phyloP scores from a whole-genome alignment of 2,888 invertebrate genomes.

The Cephonodes hylas region DNA sequence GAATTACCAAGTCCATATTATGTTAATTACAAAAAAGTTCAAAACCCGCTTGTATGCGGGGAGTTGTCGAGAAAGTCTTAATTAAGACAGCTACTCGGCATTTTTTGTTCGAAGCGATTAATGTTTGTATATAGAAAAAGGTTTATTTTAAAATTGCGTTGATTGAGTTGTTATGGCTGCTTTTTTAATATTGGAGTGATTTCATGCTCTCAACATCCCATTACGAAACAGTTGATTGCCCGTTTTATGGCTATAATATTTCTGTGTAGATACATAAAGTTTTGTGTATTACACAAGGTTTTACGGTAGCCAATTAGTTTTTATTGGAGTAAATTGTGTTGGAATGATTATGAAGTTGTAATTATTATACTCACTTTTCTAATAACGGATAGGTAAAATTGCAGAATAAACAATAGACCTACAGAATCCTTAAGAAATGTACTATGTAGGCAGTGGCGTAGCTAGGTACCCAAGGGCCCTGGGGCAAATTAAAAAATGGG shows the following conservation, averaged over 20 bases:
- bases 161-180: conserved; percentile 72
- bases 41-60: conserved; percentile 42
- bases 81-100: conserved; percentile 52
- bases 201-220: conserved; percentile 51
- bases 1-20: too few relatives aligned
- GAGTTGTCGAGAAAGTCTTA: conserved; percentile 70
- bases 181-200: conserved; percentile 33
- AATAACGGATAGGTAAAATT: too few relatives aligned
- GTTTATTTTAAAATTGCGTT: conserved; percentile 73
- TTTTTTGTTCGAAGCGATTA: conserved; percentile 61
- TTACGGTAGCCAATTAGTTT: background rate
- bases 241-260: conserved; percentile 22
- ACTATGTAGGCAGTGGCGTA: too few relatives aligned
- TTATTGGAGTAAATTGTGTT: too few relatives aligned
- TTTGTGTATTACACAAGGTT: conserved; percentile 10
- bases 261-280: conserved; percentile 11
- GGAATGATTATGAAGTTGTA: too few relatives aligned
- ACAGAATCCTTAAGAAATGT: too few relatives aligned
- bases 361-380: too few relatives aligned
- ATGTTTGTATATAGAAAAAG: conserved; percentile 58
- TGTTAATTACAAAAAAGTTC: too few relatives aligned
- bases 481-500: too few relatives aligned
- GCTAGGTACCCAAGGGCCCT: too few relatives aligned
- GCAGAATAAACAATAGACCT: too few relatives aligned
- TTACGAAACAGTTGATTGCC: conserved; percentile 44